Evolutionary conservation across 2,113 vertebrate genomes (phyloP).

Genomic region (Mandrillus leucophaeus): DNA sequence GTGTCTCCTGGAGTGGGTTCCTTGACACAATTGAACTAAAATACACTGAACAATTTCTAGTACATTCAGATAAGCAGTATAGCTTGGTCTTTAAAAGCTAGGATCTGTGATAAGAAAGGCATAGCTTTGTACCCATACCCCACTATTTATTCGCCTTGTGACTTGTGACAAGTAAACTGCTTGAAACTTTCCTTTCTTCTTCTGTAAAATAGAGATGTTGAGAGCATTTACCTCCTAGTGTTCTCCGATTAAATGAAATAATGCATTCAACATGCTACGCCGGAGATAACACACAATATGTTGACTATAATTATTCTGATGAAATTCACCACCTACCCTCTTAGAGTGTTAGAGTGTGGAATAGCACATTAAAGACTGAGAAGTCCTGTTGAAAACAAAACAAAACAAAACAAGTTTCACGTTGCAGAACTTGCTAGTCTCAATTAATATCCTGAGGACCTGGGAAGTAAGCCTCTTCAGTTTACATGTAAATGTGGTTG

Average conservation of each 20-base stretch:
- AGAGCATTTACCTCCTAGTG: neutral
- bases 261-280: neutral
- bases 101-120: neutral
- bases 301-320: neutral
- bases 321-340: neutral
- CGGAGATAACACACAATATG: neutral
- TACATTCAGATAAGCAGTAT: neutral
- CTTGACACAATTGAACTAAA: neutral
- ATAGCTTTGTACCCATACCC: neutral
- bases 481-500: neutral
- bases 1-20: neutral
- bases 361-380: neutral
- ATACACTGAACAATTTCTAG: fast-evolving
- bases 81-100: neutral
- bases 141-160: neutral
- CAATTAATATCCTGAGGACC: neutral
- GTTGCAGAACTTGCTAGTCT: neutral
- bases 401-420: neutral
- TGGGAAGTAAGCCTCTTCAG: neutral
- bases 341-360: neutral
- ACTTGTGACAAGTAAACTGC: neutral
- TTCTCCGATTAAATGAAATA: neutral
- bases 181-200: neutral
- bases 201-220: neutral
- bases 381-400: neutral